Conservation (phyloP, 2,113 vertebrate species). For the Capreolus pygargus region DNA sequence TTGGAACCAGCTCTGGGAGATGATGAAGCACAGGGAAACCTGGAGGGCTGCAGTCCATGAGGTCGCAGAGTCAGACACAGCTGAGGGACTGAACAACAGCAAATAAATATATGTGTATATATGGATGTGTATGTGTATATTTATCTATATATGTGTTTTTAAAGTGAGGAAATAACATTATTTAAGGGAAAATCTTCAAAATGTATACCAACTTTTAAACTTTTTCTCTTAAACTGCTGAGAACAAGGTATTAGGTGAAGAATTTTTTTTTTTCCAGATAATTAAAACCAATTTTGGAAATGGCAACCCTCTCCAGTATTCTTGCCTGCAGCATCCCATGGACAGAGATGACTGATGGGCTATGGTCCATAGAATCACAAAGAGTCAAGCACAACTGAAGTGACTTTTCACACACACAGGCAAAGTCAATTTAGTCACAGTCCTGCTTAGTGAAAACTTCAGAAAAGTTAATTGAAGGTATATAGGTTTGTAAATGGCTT, state of each 20-base stretch:
- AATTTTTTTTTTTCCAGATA: background rate
- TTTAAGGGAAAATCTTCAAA: background rate
- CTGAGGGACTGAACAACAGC: background rate
- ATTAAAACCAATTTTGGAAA: background rate
- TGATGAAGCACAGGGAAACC: background rate
- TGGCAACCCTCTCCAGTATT: background rate
- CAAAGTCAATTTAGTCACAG: background rate
- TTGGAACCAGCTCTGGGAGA: background rate
- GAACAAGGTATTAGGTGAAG: background rate
- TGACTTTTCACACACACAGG: background rate
- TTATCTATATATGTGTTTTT: background rate
- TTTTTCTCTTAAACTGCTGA: background rate
- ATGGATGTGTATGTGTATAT: background rate
- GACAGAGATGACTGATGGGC: background rate
- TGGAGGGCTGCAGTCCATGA: background rate
- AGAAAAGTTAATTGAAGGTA: background rate
- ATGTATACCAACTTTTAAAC: background rate
- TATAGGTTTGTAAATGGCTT: background rate
- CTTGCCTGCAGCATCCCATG: background rate
- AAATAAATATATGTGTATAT: background rate
- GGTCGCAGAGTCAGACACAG: fast-evolving
- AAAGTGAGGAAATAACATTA: background rate
- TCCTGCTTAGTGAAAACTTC: background rate
- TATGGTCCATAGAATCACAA: background rate
- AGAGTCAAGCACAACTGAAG: background rate